Conservation (phyloP, 2,888 invertebrate genomes). For the Tethea ocularis region DNA sequence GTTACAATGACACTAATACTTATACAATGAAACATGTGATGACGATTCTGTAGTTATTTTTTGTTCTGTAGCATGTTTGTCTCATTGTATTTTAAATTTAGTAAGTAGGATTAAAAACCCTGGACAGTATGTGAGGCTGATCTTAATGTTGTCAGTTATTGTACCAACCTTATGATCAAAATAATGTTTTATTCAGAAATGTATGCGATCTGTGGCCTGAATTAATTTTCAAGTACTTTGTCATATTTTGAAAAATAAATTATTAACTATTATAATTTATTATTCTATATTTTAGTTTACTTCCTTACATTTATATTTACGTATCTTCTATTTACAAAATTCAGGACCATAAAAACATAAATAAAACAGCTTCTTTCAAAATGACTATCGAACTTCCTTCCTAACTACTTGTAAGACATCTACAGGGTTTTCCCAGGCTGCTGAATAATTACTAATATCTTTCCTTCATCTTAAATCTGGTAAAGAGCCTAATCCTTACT, state of each 20-base stretch:
- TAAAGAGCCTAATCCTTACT: not conserved
- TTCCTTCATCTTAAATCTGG: not conserved
- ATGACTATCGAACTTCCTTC: not conserved
- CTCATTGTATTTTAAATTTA: conserved; percentile 3
- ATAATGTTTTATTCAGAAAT: not conserved
- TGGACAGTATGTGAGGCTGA: not conserved
- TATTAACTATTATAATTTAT: too few relatives aligned
- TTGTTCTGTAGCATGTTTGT: not conserved
- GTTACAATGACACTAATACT: conserved; percentile 40
- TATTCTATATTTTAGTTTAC: too few relatives aligned
- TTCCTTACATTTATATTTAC: too few relatives aligned
- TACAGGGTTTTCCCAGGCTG: not conserved
- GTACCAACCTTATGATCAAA: not conserved
- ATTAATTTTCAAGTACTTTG: too few relatives aligned
- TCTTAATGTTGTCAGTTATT: not conserved
- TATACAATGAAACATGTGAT: conserved; percentile 37
- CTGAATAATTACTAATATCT: not conserved
- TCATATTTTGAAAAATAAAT: too few relatives aligned
- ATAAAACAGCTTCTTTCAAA: not conserved
- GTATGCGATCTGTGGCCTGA: too few relatives aligned
- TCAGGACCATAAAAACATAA: too few relatives aligned
- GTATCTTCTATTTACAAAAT: too few relatives aligned
- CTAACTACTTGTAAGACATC: not conserved
- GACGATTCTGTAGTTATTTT: conserved; percentile 15
- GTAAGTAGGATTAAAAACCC: not conserved